Base-by-base conservation (phyloP, 2,888 invertebrate species). In the Rhorus exstirpatorius region DNA sequence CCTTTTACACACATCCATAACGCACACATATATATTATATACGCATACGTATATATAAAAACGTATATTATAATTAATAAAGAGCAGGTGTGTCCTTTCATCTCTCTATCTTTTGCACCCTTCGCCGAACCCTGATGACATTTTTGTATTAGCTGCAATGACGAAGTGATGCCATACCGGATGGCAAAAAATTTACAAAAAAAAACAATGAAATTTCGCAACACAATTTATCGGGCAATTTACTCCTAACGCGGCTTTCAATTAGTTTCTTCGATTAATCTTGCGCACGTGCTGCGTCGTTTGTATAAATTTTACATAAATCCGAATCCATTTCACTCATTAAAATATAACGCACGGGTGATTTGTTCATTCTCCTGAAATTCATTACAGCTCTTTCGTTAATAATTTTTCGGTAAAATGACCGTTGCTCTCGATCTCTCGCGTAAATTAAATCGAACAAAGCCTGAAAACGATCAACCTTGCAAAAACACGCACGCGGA, bases 241-340 rank as follows among this genome's bases (percentile, higher is more conserved):
- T 60, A 19, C 14, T 24, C 46, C 71, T 17, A 44, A 58, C n/a
- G n/a, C 31, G 10, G 46, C 31, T 71, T 58, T 21, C 26, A 71
- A 46, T 58, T 49, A 8, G 17, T 35, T 60, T 46, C 31, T 49
- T 10, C 41, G 44, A 70, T 70, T 70, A 70, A 70, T 26, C 70
- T 44, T 14, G 26, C 10, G 17, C 41, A 70, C 10, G 53, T n/a
- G n/a, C n/a, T 4, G 41, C 14, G 72, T 3, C 38, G 38, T 38
- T 38, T 38, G 38, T n/a, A n/a, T n/a, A 31, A 31, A 31, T 31
- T 31, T 2, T 31, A 2, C 6, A 31, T n/a, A n/a, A n/a, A n/a
- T n/a, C n/a, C n/a, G n/a, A n/a, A n/a, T n/a, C 31, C 3, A 31
- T 31, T 31, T 31, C 6, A 3, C 6, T 31, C 31, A 31, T 2